Evolutionary conservation across 2,888 invertebrate genomes (phyloP), one percentile per base, ranked within the genome.

Genomic region (Drosophila rubida): DNA sequence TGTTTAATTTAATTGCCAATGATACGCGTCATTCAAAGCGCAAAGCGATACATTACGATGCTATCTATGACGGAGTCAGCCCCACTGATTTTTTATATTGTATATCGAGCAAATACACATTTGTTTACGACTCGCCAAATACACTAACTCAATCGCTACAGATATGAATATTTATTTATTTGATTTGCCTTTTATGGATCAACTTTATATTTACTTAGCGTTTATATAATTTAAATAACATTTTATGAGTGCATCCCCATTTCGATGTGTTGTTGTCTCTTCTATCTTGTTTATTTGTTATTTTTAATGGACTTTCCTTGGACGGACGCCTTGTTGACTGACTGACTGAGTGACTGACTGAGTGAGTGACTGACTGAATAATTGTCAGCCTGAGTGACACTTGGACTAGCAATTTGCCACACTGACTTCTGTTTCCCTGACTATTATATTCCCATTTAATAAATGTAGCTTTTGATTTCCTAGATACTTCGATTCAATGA

Each of bases 1-100:
- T 76, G 63, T 86, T 88, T 75, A 80, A 86, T 83, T 84, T 84
- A 86, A 88, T 88, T 88, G 84, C 87, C 87, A 78, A 88, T 84
- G 84, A 84, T 84, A 88, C 84, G 88, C 84, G 87, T 83, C 88
- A 86, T 85, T 87, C 80, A 74, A 79, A 71, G 65, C 80, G 60
- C 71, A 68, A 75, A 78, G 76, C 86, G 73, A 87, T 87, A 82
- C 79, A 73, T 78, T 81, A 65, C 80, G 73, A 79, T 86, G 86
- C 69, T 82, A 80, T 81, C 82, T 69, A 71, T 80, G 74, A 75
- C 75, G 70, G 39, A 67, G 73, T 60, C 66, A 45, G 16, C 46
- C 45, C 39, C 73, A 49, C n/a, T 14, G 60, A 65, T 53, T 63
- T 49, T 35, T 44, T 22, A 62, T 7, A 46, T 19, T 19, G n/a